phyloP scores from a whole-genome alignment of 2,113 vertebrate genomes.

The Morone saxatilis region DNA sequence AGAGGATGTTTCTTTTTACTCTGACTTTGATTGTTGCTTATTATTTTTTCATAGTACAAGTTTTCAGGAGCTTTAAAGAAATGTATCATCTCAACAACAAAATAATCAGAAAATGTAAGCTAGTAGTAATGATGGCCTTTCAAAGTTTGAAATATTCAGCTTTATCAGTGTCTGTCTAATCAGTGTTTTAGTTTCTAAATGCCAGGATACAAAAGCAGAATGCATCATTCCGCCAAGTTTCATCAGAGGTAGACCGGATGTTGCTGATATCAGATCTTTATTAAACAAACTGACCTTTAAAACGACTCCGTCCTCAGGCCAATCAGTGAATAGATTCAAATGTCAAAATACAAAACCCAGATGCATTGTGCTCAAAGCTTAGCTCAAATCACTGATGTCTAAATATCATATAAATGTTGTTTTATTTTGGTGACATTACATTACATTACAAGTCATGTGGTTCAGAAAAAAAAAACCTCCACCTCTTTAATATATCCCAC shows the following conservation, averaged over 20 bases:
- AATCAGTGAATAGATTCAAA: constrained; percentile 49
- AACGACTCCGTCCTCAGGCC: constrained; percentile 27
- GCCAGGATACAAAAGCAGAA: not conserved
- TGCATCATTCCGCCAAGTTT: not conserved
- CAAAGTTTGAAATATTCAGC: constrained; percentile 16
- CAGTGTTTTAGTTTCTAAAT: constrained; percentile 17
- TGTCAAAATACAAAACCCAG: constrained; percentile 48
- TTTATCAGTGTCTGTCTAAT: constrained; percentile 1
- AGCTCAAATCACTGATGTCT: constrained; percentile 8
- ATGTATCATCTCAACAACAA: not conserved
- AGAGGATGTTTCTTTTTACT: too few species aligned
- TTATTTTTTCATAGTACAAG: not conserved
- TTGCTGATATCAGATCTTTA: constrained; percentile 17
- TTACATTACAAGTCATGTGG: not conserved
- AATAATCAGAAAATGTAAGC: not conserved
- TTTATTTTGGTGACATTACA: constrained; percentile 32
- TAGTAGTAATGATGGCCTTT: not conserved
- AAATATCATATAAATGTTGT: constrained; percentile 52
- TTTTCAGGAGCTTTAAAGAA: not conserved
- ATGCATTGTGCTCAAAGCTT: constrained; percentile 14
- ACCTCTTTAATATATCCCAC: not conserved
- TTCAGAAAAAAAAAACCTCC: constrained; percentile 12
- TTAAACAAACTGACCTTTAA: constrained; percentile 51
- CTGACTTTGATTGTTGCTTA: too few species aligned
- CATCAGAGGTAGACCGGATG: not conserved